Evolutionary conservation across 2,797 vertebrate genomes (phyloP).

Genomic region (Brachyalestes nurse): DNA sequence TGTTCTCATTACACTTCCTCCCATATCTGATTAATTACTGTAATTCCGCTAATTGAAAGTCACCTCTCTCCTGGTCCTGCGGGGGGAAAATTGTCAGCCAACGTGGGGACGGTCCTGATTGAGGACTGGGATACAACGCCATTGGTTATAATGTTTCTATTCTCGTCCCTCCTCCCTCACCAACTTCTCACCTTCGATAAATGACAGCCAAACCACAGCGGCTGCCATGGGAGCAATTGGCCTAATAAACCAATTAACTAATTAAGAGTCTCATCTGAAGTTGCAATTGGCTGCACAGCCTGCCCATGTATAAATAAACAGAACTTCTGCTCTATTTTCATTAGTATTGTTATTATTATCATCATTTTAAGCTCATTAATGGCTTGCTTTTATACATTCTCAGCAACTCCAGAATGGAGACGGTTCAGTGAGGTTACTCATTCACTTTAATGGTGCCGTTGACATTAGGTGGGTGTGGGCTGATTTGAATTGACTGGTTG

Average conservation of each 20-base stretch:
- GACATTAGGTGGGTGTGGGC: conserved; percentile 65
- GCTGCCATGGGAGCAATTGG: conserved; percentile 72
- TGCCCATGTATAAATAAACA: conserved; percentile 77
- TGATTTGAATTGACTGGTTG: conserved; percentile 70
- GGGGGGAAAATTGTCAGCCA: conserved; percentile 58
- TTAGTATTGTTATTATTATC: no score
- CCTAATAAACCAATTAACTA: conserved; percentile 81
- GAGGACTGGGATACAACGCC: conserved; percentile 51
- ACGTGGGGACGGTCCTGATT: conserved; percentile 52
- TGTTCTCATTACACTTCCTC: conserved; percentile 69
- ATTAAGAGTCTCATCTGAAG: conserved; percentile 78
- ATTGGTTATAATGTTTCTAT: conserved; percentile 23
- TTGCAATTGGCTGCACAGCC: conserved; percentile 76
- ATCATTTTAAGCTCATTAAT: not conserved
- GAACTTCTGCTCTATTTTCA: conserved; percentile 54
- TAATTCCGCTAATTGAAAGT: conserved; percentile 78
- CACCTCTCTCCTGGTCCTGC: conserved; percentile 68
- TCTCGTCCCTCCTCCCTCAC: conserved; percentile 29
- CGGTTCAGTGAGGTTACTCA: conserved; percentile 67
- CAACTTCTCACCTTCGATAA: conserved; percentile 60
- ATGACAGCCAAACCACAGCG: conserved; percentile 73
- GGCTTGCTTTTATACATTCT: conserved; percentile 16
- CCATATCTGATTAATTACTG: conserved; percentile 76
- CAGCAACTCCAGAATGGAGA: conserved; percentile 15
- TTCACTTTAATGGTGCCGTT: conserved; percentile 73